Conservation (phyloP, 2,797 vertebrate genomes). For the Acanthopagrus latus region DNA sequence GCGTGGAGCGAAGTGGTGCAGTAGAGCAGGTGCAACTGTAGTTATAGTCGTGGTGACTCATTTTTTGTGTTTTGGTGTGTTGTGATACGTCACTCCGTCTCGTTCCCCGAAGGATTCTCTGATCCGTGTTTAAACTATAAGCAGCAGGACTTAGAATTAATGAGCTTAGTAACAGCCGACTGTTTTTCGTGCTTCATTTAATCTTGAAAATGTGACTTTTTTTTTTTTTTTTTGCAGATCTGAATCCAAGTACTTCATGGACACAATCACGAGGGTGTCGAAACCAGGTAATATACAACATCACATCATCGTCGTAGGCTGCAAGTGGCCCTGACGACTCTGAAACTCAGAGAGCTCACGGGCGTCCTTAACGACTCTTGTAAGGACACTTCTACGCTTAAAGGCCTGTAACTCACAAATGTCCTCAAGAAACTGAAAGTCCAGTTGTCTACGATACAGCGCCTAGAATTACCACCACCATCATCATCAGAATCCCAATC, state of each 20-base stretch:
- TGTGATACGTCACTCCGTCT: neutral
- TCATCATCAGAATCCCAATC: neutral
- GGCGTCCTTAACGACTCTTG: too few species aligned
- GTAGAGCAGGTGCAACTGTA: neutral
- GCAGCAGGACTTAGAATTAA: neutral
- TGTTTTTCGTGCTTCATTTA: neutral
- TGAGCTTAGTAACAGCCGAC: neutral
- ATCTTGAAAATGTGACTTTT: conserved; percentile 8
- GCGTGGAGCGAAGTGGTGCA: too few species aligned
- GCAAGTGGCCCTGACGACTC: too few species aligned
- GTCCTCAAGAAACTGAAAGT: too few species aligned
- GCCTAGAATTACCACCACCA: too few species aligned
- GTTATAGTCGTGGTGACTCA: neutral
- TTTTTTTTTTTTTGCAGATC: conserved; percentile 72
- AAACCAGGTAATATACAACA: conserved; percentile 77
- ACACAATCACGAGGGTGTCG: conserved; percentile 79
- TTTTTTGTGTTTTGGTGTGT: neutral
- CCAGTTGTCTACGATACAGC: too few species aligned
- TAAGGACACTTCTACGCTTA: too few species aligned
- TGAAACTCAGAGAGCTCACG: too few species aligned
- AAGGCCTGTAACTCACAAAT: too few species aligned
- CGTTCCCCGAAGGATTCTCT: neutral
- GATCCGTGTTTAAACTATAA: neutral
- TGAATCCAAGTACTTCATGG: conserved; percentile 85
- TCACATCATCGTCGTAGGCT: neutral